These are phyloP conservation scores for Gandaritis pyraliata DNA, from an alignment of 2,888 invertebrate species.

Conservation along the genomic window DNA sequence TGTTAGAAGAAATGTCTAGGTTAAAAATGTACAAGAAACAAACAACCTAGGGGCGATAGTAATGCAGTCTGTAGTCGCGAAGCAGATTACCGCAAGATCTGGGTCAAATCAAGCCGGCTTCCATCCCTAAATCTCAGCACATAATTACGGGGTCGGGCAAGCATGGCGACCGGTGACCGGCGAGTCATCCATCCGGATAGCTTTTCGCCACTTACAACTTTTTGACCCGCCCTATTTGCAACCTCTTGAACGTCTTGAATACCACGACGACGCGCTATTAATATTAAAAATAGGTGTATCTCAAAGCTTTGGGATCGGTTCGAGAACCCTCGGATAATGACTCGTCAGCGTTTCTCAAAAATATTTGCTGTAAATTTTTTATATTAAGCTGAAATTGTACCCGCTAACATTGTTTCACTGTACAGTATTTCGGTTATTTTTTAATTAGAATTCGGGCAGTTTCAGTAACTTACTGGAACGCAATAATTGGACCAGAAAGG, in stretches of 20 bases:
- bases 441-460: constrained; percentile 18
- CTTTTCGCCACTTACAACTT: constrained; percentile 59
- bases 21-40: constrained; percentile 45
- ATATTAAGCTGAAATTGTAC: constrained; percentile 14
- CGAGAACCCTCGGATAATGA: constrained; percentile 28
- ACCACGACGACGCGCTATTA: constrained; percentile 41
- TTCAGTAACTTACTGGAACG: constrained; percentile 5
- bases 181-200: constrained; percentile 46
- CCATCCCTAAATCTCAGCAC: constrained; percentile 68
- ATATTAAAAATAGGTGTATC: constrained; percentile 32
- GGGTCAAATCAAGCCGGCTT: constrained; percentile 62
- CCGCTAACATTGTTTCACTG: constrained; percentile 7
- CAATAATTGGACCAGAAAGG: constrained; percentile 21
- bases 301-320: constrained; percentile 31
- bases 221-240: constrained; percentile 41
- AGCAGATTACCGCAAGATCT: constrained; percentile 63
- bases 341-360: constrained; percentile 19
- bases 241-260: constrained; percentile 44
- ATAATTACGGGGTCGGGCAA: constrained; percentile 60
- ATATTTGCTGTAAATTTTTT: constrained; percentile 9
- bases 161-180: constrained; percentile 48
- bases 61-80: constrained; percentile 40
- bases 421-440: constrained; percentile 25
- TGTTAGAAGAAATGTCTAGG: too few species aligned
- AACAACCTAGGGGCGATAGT: constrained; percentile 51